Evolutionary conservation across 1,140 invertebrate species (phyloP).

Genomic region (Araneus ventricosus): DNA sequence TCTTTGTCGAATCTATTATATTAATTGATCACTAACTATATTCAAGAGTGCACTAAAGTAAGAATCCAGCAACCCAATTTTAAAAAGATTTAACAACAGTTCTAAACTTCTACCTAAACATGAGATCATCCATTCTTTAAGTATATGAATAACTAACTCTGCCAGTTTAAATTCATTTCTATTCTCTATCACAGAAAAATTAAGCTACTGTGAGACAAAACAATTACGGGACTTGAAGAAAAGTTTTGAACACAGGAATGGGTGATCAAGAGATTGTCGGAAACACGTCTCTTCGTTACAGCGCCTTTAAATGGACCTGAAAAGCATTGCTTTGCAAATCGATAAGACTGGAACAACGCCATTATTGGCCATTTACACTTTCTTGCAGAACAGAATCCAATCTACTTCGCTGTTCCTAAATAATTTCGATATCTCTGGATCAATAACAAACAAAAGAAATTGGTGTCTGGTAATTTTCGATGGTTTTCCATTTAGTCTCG

Average conservation of each 20-base stretch:
- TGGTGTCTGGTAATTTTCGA: neutral
- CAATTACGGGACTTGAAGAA: neutral
- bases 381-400: neutral
- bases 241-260: neutral
- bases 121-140: neutral
- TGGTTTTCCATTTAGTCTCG: neutral
- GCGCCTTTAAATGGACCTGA: neutral
- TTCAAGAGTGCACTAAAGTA: too few relatives aligned
- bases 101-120: too few relatives aligned
- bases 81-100: too few relatives aligned
- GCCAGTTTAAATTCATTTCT: neutral
- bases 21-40: too few relatives aligned
- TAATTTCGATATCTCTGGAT: too few relatives aligned
- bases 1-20: too few relatives aligned
- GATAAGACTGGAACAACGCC: neutral
- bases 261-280: neutral
- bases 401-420: neutral
- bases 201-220: neutral
- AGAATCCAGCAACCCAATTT: too few relatives aligned
- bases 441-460: neutral
- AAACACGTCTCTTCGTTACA: neutral
- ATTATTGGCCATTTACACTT: neutral
- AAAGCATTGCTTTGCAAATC: neutral
- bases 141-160: neutral
- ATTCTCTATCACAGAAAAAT: neutral